These are phyloP conservation scores for Limnodromus scolopaceus DNA, from an alignment of 2,797 vertebrate genomes.

Conservation along the genomic window DNA sequence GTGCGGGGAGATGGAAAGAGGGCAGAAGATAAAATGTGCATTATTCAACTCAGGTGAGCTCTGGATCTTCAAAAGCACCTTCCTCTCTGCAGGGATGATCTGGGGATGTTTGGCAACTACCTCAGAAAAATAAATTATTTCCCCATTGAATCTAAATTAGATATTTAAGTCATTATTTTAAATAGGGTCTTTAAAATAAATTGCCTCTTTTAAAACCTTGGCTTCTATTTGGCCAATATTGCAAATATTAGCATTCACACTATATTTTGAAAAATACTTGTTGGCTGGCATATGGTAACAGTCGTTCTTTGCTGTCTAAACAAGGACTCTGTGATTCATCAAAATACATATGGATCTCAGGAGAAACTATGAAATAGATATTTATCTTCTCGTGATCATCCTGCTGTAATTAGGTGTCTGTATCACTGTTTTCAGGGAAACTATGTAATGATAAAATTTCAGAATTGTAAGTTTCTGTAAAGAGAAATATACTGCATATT, in stretches of 20 bases:
- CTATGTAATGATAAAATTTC: not conserved
- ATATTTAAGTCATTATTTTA: not conserved
- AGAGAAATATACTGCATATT: not conserved
- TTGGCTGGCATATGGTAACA: not conserved
- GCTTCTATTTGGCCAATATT: not conserved
- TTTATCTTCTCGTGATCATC: not conserved
- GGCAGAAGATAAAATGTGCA: not conserved
- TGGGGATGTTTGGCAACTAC: not conserved
- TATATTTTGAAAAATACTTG: not conserved
- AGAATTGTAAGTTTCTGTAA: not conserved
- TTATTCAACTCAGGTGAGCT: not conserved
- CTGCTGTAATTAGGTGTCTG: not conserved
- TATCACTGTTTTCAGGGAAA: not conserved
- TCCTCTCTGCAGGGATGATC: not conserved
- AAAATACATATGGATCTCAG: not conserved
- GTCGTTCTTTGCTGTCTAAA: not conserved
- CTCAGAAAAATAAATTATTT: not conserved
- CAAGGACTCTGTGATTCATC: not conserved
- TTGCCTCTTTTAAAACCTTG: not conserved
- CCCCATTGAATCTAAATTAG: not conserved
- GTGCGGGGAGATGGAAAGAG: not conserved
- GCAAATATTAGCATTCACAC: not conserved
- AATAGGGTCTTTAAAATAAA: not conserved
- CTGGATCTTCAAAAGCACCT: not conserved
- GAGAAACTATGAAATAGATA: not conserved